Conservation (phyloP, 2,113 vertebrate genomes). For the Pteruthius melanotis region DNA sequence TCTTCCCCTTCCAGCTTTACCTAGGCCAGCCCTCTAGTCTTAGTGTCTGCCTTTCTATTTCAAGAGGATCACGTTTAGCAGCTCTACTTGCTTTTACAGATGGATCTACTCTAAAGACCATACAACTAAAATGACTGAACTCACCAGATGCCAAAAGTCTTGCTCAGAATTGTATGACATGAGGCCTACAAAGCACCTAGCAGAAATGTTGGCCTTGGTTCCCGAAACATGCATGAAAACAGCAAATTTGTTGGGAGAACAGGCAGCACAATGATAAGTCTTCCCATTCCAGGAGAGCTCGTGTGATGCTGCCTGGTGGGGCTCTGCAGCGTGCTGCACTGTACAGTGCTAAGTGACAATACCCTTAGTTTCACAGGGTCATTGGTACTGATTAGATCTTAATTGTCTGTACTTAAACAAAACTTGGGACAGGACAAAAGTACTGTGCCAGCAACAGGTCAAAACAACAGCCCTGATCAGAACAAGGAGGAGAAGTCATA, state of each 20-base stretch:
- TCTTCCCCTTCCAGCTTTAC: not conserved
- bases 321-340: not conserved
- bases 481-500: not conserved
- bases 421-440: not conserved
- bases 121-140: not conserved
- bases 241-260: not conserved
- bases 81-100: not conserved
- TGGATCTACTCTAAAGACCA: fast-evolving
- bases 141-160: not conserved
- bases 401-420: not conserved
- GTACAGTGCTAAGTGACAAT: not conserved
- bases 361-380: not conserved
- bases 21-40: not conserved
- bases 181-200: not conserved
- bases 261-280: not conserved
- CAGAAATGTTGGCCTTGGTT: not conserved
- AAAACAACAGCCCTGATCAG: not conserved
- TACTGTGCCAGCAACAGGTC: not conserved
- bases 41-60: not conserved
- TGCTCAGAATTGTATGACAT: not conserved
- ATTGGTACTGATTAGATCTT: not conserved
- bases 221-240: not conserved
- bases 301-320: not conserved
- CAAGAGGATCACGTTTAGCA: not conserved
- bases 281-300: not conserved